Percentiles rank a stretch among this genome's conserved stretches.
These are phyloP conservation scores for Chamaedrilus cognettii DNA, from an alignment of 2,888 invertebrate genomes.

Conservation along the genomic window DNA sequence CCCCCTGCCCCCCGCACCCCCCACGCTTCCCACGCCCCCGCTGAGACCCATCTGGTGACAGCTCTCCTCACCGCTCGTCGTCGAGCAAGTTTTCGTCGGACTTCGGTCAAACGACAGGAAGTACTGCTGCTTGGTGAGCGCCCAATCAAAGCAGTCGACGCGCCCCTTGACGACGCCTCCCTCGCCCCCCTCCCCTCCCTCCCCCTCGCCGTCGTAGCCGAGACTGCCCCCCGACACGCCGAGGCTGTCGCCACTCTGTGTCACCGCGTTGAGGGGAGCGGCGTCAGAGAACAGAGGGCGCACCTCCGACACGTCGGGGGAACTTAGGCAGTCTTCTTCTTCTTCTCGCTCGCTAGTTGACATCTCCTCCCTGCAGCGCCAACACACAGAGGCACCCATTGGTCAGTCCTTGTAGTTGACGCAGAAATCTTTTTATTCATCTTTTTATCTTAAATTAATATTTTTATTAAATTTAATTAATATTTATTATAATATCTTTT, in stretches of 20 bases:
- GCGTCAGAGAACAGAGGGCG: conserved; percentile 33
- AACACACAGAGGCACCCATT: too few relatives aligned
- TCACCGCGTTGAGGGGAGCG: conserved; percentile 2
- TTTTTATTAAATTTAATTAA: too few relatives aligned
- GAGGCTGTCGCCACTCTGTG: conserved; percentile 6
- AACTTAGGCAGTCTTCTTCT: conserved; percentile 18
- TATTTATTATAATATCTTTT: too few relatives aligned
- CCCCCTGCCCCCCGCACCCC: too few relatives aligned
- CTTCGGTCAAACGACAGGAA: conserved; percentile 37
- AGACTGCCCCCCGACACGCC: conserved; percentile 15
- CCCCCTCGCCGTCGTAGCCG: conserved; percentile 5
- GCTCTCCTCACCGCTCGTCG: conserved; percentile 21
- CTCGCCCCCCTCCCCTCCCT: conserved; percentile 4
- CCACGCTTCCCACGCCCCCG: too few relatives aligned
- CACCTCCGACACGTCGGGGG: conserved; percentile 33
- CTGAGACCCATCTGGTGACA: background rate
- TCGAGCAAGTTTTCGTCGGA: conserved; percentile 25
- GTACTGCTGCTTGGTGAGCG: conserved; percentile 35
- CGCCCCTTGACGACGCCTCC: background rate
- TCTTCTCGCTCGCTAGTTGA: conserved; percentile 24
- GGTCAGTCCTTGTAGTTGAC: too few relatives aligned
- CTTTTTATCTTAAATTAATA: too few relatives aligned
- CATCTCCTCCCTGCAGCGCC: conserved; percentile 21
- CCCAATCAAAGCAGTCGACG: conserved; percentile 31
- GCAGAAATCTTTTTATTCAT: too few relatives aligned